A percentile compares a stretch with the other conserved stretches of the same genome.
Conservation (phyloP, 2,888 invertebrate species). For the Rhingia rostrata region DNA sequence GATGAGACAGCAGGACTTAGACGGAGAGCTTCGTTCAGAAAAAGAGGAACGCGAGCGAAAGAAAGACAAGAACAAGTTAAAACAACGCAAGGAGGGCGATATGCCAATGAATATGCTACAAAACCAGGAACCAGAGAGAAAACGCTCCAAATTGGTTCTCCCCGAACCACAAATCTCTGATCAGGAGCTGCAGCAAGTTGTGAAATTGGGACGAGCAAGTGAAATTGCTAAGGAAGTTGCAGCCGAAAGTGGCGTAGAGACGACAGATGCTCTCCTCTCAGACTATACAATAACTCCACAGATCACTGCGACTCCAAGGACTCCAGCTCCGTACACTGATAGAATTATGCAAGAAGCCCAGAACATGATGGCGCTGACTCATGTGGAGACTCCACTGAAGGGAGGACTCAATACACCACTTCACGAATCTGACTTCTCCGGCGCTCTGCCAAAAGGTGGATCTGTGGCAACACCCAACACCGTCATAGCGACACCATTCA, state of each 20-base stretch:
- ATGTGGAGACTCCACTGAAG: conserved; percentile 98
- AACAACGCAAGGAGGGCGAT: conserved; percentile 97
- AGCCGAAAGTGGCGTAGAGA: conserved; percentile 89
- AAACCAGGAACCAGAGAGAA: conserved; percentile 94
- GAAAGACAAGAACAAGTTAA: conserved; percentile 97
- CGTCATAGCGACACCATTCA: conserved; percentile 91
- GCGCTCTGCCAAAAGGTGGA: conserved; percentile 89
- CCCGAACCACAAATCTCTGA: conserved; percentile 99
- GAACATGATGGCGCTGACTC: conserved; percentile 98
- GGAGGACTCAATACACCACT: conserved; percentile 97
- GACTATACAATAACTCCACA: conserved; percentile 93
- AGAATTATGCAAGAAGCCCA: conserved; percentile 96
- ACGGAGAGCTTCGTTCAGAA: conserved; percentile 95
- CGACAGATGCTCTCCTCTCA: conserved; percentile 93
- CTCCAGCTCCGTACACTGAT: conserved; percentile 93
- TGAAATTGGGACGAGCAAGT: conserved; percentile 94
- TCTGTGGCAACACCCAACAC: conserved; percentile 94
- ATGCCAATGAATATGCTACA: conserved; percentile 95
- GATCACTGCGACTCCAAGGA: conserved; percentile 90
- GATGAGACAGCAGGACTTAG: conserved; percentile 95
- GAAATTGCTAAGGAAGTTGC: conserved; percentile 95
- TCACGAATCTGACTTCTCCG: conserved; percentile 93
- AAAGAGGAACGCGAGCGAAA: conserved; percentile 96
- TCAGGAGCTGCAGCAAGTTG: conserved; percentile 93
- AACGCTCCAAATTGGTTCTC: conserved; percentile 96